These are phyloP conservation scores for Auanema sp. DNA, from an alignment of 2,888 invertebrate species.

Conservation along the genomic window DNA sequence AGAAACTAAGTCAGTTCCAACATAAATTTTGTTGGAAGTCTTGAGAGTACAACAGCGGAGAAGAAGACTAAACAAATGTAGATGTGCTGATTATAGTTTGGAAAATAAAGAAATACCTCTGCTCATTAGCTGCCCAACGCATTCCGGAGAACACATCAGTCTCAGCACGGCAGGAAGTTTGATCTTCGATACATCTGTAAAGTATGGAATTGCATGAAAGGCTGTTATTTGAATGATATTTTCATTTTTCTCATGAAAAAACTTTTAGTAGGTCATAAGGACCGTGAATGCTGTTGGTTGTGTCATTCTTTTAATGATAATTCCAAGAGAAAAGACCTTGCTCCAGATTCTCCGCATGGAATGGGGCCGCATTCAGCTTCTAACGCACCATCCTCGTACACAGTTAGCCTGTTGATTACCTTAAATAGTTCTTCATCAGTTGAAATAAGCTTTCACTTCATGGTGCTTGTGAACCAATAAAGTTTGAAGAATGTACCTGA, in stretches of 20 bases:
- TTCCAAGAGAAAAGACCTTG: constrained; percentile 25
- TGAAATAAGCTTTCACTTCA: neutral
- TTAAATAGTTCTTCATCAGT: constrained; percentile 21
- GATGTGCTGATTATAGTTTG: neutral
- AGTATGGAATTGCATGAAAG: constrained; percentile 16
- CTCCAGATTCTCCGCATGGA: constrained; percentile 57
- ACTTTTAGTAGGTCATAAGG: neutral
- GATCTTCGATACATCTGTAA: constrained; percentile 32
- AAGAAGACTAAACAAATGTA: constrained; percentile 35
- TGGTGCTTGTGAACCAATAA: neutral
- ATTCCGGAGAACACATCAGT: constrained; percentile 57
- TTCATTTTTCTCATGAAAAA: neutral
- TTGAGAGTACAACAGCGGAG: constrained; percentile 57
- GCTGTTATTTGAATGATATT: neutral
- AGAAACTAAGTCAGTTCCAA: constrained; percentile 59
- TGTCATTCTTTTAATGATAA: constrained; percentile 7
- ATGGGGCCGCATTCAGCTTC: constrained; percentile 64
- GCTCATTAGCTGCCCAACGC: constrained; percentile 60
- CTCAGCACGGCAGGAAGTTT: constrained; percentile 45
- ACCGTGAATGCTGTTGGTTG: neutral
- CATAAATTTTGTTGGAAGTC: constrained; percentile 55
- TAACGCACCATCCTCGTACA: constrained; percentile 62
- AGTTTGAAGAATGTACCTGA: constrained; percentile 28
- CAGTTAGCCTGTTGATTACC: constrained; percentile 61
- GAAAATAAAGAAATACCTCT: constrained; percentile 36